Percentiles rank a stretch among this genome's conserved stretches.
phyloP scores from a whole-genome alignment of 2,797 vertebrate genomes.

The Neosilurus mollespiculum region DNA sequence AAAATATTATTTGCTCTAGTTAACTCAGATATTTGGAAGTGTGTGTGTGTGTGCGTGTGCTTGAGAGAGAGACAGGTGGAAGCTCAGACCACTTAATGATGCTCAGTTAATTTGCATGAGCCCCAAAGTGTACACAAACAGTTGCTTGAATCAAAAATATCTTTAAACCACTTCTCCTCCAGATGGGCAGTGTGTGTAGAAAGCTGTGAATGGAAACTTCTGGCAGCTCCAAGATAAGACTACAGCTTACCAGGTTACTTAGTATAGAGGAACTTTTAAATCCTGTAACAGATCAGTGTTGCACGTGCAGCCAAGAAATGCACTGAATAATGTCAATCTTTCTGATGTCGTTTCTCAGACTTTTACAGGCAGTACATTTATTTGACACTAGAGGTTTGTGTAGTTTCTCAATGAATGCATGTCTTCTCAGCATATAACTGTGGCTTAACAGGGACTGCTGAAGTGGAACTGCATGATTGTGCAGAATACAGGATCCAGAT shows the following conservation, averaged over 20 bases:
- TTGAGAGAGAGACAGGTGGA: slow-evolving; percentile 35
- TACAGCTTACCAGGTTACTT: slow-evolving; percentile 37
- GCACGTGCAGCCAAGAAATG: slow-evolving; percentile 29
- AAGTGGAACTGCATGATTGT: neutral
- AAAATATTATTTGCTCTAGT: too few species aligned
- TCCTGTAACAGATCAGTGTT: neutral
- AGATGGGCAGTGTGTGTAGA: slow-evolving; percentile 40
- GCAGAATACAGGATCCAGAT: neutral
- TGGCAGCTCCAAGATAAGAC: slow-evolving; percentile 32
- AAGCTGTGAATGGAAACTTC: slow-evolving; percentile 50
- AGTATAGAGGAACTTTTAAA: slow-evolving; percentile 42
- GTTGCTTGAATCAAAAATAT: slow-evolving; percentile 40
- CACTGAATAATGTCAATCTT: neutral
- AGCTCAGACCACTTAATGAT: slow-evolving; percentile 3
- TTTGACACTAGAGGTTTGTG: slow-evolving; percentile 13
- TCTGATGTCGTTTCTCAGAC: neutral
- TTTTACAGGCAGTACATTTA: neutral
- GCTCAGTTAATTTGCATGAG: slow-evolving; percentile 2
- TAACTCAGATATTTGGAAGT: too few species aligned
- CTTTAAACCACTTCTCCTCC: slow-evolving; percentile 31
- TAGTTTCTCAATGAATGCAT: neutral
- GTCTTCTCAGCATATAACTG: neutral
- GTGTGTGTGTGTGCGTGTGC: too few species aligned
- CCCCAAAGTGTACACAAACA: slow-evolving; percentile 37
- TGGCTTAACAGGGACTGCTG: neutral